Base-by-base conservation (phyloP, 2,113 vertebrate genomes). In the Eurypyga helias region DNA sequence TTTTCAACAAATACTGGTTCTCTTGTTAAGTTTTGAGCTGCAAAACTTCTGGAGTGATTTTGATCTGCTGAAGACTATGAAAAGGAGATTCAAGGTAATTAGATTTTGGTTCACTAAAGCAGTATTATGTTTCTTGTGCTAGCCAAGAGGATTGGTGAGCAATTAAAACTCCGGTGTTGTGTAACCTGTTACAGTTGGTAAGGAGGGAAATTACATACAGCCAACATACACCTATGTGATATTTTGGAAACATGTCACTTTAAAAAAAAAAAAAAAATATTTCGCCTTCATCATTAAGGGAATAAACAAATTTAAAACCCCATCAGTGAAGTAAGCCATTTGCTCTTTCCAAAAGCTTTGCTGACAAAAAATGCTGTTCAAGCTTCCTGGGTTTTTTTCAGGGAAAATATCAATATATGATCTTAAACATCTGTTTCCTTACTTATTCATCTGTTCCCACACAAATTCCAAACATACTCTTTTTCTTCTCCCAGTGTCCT, bases 391-490 rank as follows among this genome's bases (percentile, higher is more conserved):
- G 51, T 88, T 92, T 94, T 91, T 95, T 94, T 90, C 65, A 72
- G 70, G 79, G 70, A 87, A 90, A 83, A 82, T 87, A 89, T 72
- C 80, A 94, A 91, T 96, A 95, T 95, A 82, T 95, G 93, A 86
- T 94, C 95, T 94, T 95, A 93, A 95, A 96, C 94, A 95, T 92
- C 95, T 97, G 95, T 92, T 97, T 97, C 89, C 91, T 92, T 97
- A 48, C 87, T 95, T 55, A 83, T 93, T 96, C 91, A 55, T 93
- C 81, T 96, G 77, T 97, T 97, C 95, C 94, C 96, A 96, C 94
- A 95, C 95, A 92, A 95, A 96, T 96, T 97, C 95, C 96, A 96
- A 82, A 90, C 96, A 94, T 96, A 90, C 67, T 94, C 95, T 81
- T 65, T 67, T 97, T 89, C 84, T 96, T 97, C 87, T 96, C 89